Base-by-base conservation (phyloP, 2,888 invertebrate species). In the Carterocephalus palaemon region DNA sequence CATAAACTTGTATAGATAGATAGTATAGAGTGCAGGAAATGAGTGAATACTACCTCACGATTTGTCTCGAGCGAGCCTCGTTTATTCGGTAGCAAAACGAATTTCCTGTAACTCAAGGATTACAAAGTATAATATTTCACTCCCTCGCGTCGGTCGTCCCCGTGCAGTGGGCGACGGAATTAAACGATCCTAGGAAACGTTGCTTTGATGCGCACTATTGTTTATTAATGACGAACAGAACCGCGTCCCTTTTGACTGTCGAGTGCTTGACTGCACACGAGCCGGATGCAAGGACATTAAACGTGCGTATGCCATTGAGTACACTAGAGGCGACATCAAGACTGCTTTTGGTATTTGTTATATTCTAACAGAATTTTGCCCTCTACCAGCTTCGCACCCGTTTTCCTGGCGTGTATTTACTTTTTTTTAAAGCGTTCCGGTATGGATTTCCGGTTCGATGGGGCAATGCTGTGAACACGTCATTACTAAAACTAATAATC, bases 171-270 rank as follows among this genome's bases (percentile, higher is more conserved):
- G 53, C 59, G 33, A 53, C 56, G 56, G 58, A 58, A 56, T 60
- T 58, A 63, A 68, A 64, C 49, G 57, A 57, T 75, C 61, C 68
- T 60, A 51, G 59, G 70, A 74, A 74, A 62, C 47, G 51, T 48
- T 54, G 54, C 71, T 77, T 81, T 79, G 72, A 80, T 73, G 75
- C 61, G 58, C 59, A 56, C 64, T 65, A 71, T 67, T 76, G 70
- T 75, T 72, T 72, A 75, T 72, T 71, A 72, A 76, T 70, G 70
- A 64, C 59, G 47, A 66, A 63, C 67, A 63, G 54, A 50, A 52
- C 52, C 50, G 54, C 56, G 52, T 29, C 53, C 57, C 54, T 67
- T 68, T 72, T 70, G 66, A 70, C 54, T 67, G 67, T 72, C 69
- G 66, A 70, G 64, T 61, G 59, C 54, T 12, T 38, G 52, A 26